phyloP scores from a whole-genome alignment of 2,113 vertebrate species.

The Gallinago paraguaiae region DNA sequence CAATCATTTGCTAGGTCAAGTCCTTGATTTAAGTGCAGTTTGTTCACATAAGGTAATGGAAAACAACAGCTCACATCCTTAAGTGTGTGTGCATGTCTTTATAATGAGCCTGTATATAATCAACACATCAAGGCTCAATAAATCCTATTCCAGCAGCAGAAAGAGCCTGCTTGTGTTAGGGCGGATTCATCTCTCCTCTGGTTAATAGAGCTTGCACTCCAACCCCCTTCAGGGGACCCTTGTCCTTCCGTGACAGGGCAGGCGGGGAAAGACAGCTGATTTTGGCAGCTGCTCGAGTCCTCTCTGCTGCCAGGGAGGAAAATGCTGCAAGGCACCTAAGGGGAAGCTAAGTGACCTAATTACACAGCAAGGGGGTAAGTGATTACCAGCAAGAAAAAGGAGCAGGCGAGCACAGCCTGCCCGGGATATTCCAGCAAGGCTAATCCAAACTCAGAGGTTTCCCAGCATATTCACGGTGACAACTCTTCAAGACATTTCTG shows the following conservation, averaged over 20 bases:
- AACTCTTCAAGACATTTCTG: neutral
- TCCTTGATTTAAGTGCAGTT: constrained; percentile 11
- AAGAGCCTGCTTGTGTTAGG: neutral
- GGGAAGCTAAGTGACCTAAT: constrained; percentile 36
- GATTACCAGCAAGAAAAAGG: neutral
- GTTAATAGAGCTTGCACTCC: neutral
- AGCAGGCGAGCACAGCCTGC: constrained; percentile 5
- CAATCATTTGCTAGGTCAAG: constrained; percentile 1
- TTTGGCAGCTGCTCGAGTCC: constrained; percentile 18
- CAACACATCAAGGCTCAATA: neutral
- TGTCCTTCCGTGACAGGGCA: neutral
- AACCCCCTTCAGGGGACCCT: neutral
- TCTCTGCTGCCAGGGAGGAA: neutral
- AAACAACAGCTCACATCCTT: constrained; percentile 19
- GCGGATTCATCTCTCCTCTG: neutral
- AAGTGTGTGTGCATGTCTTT: neutral
- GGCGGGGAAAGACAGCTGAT: neutral
- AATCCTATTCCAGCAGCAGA: neutral
- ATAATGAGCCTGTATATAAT: constrained; percentile 8
- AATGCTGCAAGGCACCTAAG: neutral
- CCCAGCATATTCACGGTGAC: neutral
- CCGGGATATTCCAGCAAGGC: neutral
- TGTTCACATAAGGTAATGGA: constrained; percentile 19
- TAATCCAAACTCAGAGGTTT: neutral
- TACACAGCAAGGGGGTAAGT: neutral